phyloP scores from a whole-genome alignment of 2,797 vertebrate genomes.

The Pelochelys cantorii region DNA sequence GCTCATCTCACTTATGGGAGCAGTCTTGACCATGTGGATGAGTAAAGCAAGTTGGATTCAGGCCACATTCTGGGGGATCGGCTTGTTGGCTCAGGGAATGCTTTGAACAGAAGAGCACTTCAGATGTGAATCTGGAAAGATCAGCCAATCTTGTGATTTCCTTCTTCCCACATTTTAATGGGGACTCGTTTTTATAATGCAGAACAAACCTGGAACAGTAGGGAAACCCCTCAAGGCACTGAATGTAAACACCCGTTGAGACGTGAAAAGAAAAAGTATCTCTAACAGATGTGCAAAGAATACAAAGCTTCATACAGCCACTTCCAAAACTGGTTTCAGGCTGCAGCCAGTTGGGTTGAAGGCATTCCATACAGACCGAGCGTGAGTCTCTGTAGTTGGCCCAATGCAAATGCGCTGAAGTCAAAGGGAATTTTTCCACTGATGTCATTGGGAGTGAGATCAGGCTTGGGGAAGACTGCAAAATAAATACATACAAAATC shows the following conservation, averaged over 20 bases:
- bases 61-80: not conserved
- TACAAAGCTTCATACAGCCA: not conserved
- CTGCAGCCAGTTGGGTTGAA: not conserved
- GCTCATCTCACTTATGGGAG: not conserved
- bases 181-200: not conserved
- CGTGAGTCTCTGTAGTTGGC: not conserved
- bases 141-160: too few relatives aligned
- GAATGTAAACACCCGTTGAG: not conserved
- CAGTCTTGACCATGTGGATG: too few relatives aligned
- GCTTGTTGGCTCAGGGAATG: not conserved
- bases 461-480: not conserved
- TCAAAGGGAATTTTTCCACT: not conserved
- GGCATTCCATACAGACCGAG: rapidly evolving
- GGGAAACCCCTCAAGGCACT: not conserved
- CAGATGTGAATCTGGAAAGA: not conserved
- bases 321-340: not conserved
- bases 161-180: not conserved
- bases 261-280: not conserved
- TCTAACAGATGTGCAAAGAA: not conserved
- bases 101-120: not conserved
- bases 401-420: not conserved
- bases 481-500: not conserved
- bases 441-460: rapidly evolving
- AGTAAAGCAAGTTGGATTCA: not conserved
- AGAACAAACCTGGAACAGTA: not conserved